Conservation (phyloP, 1,140 invertebrate genomes). For the Calycopis cecrops region DNA sequence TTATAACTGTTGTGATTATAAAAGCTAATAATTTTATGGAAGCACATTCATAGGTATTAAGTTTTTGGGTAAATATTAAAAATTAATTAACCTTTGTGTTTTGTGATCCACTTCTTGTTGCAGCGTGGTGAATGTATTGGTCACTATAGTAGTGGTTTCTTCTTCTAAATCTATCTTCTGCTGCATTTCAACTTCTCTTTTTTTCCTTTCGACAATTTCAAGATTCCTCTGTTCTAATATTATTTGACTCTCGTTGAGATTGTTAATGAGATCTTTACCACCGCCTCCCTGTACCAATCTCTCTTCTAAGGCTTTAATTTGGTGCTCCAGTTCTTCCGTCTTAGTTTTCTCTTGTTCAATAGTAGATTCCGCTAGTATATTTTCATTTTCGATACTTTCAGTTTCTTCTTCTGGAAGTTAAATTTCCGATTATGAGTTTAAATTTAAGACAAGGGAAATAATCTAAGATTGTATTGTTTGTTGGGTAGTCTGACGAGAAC, state of each 20-base stretch:
- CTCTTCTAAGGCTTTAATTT: constrained; percentile 84
- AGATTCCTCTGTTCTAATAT: constrained; percentile 85
- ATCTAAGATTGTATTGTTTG: too few relatives aligned
- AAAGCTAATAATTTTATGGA: too few relatives aligned
- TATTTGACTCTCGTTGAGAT: constrained; percentile 91
- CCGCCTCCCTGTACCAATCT: constrained; percentile 87
- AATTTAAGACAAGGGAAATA: too few relatives aligned
- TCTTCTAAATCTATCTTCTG: constrained; percentile 92
- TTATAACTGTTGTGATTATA: too few relatives aligned
- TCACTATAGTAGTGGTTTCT: constrained; percentile 89
- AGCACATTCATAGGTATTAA: too few relatives aligned
- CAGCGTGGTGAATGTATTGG: constrained; percentile 89
- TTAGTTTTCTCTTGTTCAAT: constrained; percentile 76
- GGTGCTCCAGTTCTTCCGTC: constrained; percentile 68
- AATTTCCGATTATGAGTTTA: not conserved
- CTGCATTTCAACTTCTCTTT: constrained; percentile 82
- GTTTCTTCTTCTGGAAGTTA: constrained; percentile 53
- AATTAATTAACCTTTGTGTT: constrained; percentile 84
- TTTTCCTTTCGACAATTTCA: constrained; percentile 91
- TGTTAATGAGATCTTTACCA: constrained; percentile 90
- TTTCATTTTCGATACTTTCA: constrained; percentile 68
- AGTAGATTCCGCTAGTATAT: constrained; percentile 73
- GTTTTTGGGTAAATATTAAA: too few relatives aligned
- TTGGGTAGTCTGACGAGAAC: too few relatives aligned
- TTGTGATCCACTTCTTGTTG: constrained; percentile 96